Percentiles rank a stretch among this genome's conserved stretches.
Evolutionary conservation across 2,888 invertebrate genomes (phyloP).

Genomic region (Ectropis crepuscularia): DNA sequence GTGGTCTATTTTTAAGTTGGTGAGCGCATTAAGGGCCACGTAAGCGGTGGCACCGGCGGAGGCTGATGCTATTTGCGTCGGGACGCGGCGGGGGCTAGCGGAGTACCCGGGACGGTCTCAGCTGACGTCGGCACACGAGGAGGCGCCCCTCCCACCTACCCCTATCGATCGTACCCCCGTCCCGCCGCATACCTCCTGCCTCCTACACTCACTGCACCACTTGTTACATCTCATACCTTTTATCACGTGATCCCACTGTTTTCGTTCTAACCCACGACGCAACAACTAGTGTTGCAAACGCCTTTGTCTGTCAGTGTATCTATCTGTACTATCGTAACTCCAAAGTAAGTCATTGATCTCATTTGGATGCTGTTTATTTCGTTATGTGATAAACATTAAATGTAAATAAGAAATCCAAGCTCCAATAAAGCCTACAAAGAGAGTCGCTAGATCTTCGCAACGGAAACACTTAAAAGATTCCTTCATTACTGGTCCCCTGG

Average conservation of each 20-base stretch:
- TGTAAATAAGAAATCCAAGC: too few relatives aligned
- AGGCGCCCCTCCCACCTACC: constrained; percentile 43
- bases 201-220: constrained; percentile 68
- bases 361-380: too few relatives aligned
- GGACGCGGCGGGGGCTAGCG: constrained; percentile 48
- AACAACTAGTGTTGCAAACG: too few relatives aligned
- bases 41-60: constrained; percentile 35
- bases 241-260: constrained; percentile 25
- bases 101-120: constrained; percentile 43
- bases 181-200: constrained; percentile 50
- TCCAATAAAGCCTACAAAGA: too few relatives aligned
- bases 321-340: too few relatives aligned
- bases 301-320: too few relatives aligned
- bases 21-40: constrained; percentile 29
- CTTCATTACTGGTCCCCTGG: too few relatives aligned
- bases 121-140: constrained; percentile 54
- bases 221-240: constrained; percentile 67
- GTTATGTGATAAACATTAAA: too few relatives aligned
- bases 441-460: too few relatives aligned
- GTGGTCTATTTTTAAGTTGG: constrained; percentile 17
- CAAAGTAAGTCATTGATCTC: too few relatives aligned
- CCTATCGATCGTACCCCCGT: constrained; percentile 54
- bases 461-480: too few relatives aligned
- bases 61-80: constrained; percentile 50
- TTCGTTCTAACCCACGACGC: constrained; percentile 4